Base-by-base conservation (phyloP, 2,888 invertebrate species). In the Mimachlamys varia region DNA sequence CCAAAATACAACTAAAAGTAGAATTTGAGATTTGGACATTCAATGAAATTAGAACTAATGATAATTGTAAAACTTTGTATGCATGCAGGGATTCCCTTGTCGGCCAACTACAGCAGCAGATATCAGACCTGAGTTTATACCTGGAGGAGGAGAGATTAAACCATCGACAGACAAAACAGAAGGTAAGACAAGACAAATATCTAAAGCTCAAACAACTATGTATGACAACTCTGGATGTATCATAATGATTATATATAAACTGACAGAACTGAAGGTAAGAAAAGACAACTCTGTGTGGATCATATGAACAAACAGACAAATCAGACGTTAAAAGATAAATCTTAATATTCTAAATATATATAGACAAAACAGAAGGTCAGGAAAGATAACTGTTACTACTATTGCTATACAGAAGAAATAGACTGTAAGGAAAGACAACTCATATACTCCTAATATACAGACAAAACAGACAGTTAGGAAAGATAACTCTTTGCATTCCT, bases 101-200 rank as follows among this genome's bases (percentile, higher is more conserved):
- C 5, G 90, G 91, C 27, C 93, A 95, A 89, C 93, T 96, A 13
- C 95, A 96, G 92, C 94, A 96, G 89, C 96, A 96, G 92, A 96
- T 96, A n/a, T 95, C 95, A 87, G 96, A 96, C 91, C 94, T 96
- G 27, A 95, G 94, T 0, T 90, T 96, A 17, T 96, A 93, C 90
- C 92, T 96, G 89, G 96, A 96, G 91, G 96, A 96, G 90, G 96
- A 96, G 88, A 92, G 96, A 90, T 92, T 96, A n/a, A 96, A 95
- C 90, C 96, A 96, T 92, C 94, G 94, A 92, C 95, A 96, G 76
- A 95, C 96, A 7, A 95, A 95, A 93, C 94, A 95, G 58, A 95
- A 94, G 95, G 96, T 96, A 89, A 55, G n/a, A n/a, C 1, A 22
- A n/a, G 58, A 58, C 58, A 22, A 58, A 22, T 58, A 2, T 58